These are phyloP conservation scores for Drosophila sucinea DNA, from an alignment of 1,140 invertebrate species.

Conservation along the genomic window DNA sequence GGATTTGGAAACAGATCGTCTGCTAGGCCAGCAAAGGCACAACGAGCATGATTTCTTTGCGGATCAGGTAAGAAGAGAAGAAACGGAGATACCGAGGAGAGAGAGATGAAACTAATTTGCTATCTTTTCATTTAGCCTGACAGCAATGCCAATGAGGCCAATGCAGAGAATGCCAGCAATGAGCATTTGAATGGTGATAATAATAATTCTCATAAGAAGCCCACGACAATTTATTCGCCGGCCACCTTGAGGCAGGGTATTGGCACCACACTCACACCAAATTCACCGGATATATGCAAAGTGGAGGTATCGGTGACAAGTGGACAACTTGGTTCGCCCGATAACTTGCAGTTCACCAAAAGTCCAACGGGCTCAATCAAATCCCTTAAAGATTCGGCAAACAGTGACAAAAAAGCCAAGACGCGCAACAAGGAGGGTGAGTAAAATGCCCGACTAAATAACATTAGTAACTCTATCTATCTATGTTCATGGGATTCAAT, in stretches of 20 bases:
- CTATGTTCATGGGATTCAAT: conserved; percentile 1
- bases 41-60: conserved; percentile 95
- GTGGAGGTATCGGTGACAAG: conserved; percentile 63
- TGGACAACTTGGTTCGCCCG: conserved; percentile 60
- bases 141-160: conserved; percentile 67
- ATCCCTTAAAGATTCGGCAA: conserved; percentile 76
- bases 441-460: conserved; percentile 18
- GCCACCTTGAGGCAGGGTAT: conserved; percentile 80
- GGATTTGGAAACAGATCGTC: conserved; percentile 93
- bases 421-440: conserved; percentile 81
- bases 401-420: conserved; percentile 79
- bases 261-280: conserved; percentile 73
- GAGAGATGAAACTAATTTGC: not conserved
- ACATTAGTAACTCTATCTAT: not conserved
- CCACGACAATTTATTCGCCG: conserved; percentile 75
- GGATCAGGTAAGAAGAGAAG: conserved; percentile 86
- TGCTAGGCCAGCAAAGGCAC: conserved; percentile 93
- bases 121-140: conserved; percentile 24
- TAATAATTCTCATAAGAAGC: conserved; percentile 57
- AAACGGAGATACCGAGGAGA: not conserved
- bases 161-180: conserved; percentile 46
- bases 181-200: conserved; percentile 57
- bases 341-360: conserved; percentile 76
- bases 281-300: conserved; percentile 78
- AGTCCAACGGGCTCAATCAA: conserved; percentile 81